Base-by-base conservation (phyloP, 2,797 vertebrate species). In the Onychomys torridus region DNA sequence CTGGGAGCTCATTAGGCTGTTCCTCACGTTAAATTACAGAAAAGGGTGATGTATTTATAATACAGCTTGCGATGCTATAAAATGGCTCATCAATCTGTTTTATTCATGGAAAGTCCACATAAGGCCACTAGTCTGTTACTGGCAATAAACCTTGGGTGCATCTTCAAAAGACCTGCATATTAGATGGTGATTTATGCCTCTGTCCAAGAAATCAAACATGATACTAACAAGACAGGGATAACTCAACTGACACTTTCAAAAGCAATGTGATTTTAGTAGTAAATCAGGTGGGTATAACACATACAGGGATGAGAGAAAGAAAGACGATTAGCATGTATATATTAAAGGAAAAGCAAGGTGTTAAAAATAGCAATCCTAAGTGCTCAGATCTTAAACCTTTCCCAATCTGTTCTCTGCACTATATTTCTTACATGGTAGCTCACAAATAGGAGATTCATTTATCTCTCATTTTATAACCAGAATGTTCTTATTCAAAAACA, bases 81-180 rank as follows among this genome's bases (percentile, higher is more conserved):
- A 98, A 98, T 96, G 98, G 98, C 97, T 98, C 98, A 99, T 99
- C 98, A 98, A 98, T 98, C 98, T 98, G 98, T 98, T 99, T 98
- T 99, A 98, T 98, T 98, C 98, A 97, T 95, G 97, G 96, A 96
- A 99, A 98, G 98, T 98, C 98, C 98, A 98, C 97, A 97, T 98
- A 99, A 98, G 98, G 98, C 98, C 97, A 98, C 98, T 98, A 98
- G 98, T 97, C 98, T 98, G 98, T 98, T 98, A 98, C 98, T 98
- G 96, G 98, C 96, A 98, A 98, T 98, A 99, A 99, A 99, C 98
- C 98, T 98, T 98, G 97, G 97, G 97, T 97, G 96, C 98, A 76
- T 98, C 98, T 99, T 98, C 98, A 97, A 97, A 98, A 98, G 98
- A 97, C 97, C 97, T 98, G 96, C 94, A 96, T 98, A 98, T 98